phyloP scores from a whole-genome alignment of 2,888 invertebrate species.

The Augochlorella aurata region DNA sequence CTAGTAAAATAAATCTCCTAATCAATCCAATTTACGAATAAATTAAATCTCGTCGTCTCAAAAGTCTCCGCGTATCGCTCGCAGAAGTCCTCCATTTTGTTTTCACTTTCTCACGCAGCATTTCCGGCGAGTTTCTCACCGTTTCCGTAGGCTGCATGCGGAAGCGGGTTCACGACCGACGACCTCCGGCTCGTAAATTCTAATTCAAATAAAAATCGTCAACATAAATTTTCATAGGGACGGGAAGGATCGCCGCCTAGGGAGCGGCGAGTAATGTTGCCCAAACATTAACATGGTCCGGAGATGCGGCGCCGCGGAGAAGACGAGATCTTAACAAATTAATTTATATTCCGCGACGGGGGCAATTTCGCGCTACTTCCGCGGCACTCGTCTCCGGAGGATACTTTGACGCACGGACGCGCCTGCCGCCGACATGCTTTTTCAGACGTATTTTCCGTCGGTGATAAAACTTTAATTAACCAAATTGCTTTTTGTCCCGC shows the following conservation, averaged over 20 bases:
- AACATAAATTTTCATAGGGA: slow-evolving; percentile 60
- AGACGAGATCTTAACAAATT: slow-evolving; percentile 59
- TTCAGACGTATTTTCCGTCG: background rate
- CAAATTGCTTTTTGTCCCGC: background rate
- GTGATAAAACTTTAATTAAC: background rate
- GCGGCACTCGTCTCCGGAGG: slow-evolving; percentile 30
- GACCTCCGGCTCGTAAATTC: slow-evolving; percentile 42
- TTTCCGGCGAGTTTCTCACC: background rate
- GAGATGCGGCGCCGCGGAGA: slow-evolving; percentile 22
- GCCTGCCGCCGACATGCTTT: background rate
- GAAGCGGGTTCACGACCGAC: background rate
- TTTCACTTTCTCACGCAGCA: background rate
- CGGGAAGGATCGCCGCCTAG: slow-evolving; percentile 38
- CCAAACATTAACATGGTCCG: slow-evolving; percentile 53
- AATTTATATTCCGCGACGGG: slow-evolving; percentile 62
- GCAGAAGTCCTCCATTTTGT: background rate
- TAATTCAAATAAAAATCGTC: slow-evolving; percentile 61
- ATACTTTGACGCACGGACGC: slow-evolving; percentile 31
- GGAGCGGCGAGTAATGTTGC: slow-evolving; percentile 41
- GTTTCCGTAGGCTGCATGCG: background rate
- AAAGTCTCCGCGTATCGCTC: background rate
- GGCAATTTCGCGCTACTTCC: slow-evolving; percentile 49
- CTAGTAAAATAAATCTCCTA: too few species aligned
- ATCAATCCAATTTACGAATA: too few species aligned
- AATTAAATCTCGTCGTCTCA: background rate